Percentiles rank a stretch among this genome's conserved stretches.
These are phyloP conservation scores for Scyliorhinus canicula DNA, from an alignment of 2,797 vertebrate species.

Conservation along the genomic window DNA sequence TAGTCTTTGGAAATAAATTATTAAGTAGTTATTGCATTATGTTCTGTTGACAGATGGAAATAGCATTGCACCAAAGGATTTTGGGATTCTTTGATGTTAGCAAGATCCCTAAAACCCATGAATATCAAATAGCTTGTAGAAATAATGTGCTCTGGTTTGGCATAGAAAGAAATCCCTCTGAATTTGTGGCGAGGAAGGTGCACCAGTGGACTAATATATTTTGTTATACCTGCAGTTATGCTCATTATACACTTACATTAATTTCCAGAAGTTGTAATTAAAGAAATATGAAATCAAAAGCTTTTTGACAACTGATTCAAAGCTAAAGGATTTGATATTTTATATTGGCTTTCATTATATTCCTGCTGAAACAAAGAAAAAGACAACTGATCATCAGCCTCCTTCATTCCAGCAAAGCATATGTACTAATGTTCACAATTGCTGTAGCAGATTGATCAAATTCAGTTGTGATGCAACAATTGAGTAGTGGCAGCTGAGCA, in stretches of 20 bases:
- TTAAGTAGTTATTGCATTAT: constrained; percentile 39
- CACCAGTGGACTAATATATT: not conserved
- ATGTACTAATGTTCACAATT: not conserved
- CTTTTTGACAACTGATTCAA: constrained; percentile 10
- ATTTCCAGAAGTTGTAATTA: not conserved
- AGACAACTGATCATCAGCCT: not conserved
- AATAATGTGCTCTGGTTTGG: constrained; percentile 31
- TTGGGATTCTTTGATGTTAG: constrained; percentile 35
- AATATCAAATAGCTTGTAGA: constrained; percentile 38
- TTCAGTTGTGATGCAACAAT: not conserved
- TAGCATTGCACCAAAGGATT: constrained; percentile 33
- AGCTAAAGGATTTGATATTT: not conserved
- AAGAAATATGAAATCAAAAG: not conserved
- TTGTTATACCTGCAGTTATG: not conserved
- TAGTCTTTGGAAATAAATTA: constrained; percentile 38
- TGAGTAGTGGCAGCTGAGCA: not conserved
- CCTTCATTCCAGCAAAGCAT: not conserved
- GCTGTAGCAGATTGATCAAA: not conserved
- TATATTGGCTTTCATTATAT: constrained; percentile 1
- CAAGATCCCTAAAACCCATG: constrained; percentile 37
- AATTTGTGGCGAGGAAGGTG: not conserved
- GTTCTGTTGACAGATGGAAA: constrained; percentile 37
- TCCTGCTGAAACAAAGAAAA: not conserved
- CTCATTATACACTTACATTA: not conserved
- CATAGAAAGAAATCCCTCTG: not conserved